phyloP scores from a whole-genome alignment of 2,113 vertebrate genomes.

The Pelmatolapia mariae region DNA sequence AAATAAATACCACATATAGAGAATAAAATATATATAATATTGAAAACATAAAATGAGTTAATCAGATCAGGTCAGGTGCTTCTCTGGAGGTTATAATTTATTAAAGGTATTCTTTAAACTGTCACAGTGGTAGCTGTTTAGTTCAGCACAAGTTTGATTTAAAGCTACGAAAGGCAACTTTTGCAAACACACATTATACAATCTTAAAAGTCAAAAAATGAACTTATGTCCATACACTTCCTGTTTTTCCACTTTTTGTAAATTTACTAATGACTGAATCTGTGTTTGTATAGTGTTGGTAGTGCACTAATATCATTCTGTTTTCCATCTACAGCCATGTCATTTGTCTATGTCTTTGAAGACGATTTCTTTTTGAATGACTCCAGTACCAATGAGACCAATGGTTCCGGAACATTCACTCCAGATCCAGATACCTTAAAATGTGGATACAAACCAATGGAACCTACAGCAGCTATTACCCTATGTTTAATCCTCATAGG shows the following conservation, averaged over 20 bases:
- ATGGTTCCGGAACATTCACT: fast-evolving
- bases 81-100: not conserved
- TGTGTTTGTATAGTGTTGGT: not conserved
- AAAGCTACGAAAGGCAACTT: not conserved
- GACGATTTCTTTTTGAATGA: fast-evolving
- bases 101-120: not conserved
- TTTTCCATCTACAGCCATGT: constrained; percentile 9
- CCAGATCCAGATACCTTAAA: fast-evolving
- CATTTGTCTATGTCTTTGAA: fast-evolving
- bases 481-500: not conserved
- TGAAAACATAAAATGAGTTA: not conserved
- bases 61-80: not conserved
- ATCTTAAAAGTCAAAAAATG: not conserved
- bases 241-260: fast-evolving
- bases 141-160: not conserved
- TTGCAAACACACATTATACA: not conserved
- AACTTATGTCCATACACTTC: not conserved
- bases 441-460: not conserved
- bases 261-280: not conserved
- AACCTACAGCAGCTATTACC: not conserved
- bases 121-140: not conserved
- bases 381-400: fast-evolving
- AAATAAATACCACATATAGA: not conserved
- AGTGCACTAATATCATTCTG: not conserved
- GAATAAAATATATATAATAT: not conserved